Evolutionary conservation across 2,888 invertebrate genomes (phyloP), one percentile per base, ranked within the genome.

Genomic region (Dasysyrphus albostriatus): DNA sequence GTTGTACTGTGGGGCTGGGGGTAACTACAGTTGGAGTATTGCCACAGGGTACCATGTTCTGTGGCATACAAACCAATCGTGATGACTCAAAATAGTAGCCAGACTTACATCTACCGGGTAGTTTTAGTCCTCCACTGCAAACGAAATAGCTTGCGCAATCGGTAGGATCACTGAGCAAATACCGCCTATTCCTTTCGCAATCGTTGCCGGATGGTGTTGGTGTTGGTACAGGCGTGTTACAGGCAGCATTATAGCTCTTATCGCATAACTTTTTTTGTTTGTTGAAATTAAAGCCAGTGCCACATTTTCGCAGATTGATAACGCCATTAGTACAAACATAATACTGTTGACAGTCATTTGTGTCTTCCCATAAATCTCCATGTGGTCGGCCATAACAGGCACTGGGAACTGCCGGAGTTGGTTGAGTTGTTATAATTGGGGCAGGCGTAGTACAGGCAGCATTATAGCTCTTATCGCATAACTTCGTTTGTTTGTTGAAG

Each of bases 71-170:
- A 3, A 29, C 42, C 4, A 3, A 10, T 1, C 0, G 0, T 7
- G 24, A 24, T 0, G 42, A 19, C n/a, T 77, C 59, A 39, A 70
- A 77, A 12, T 19, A 56, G n/a, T 54, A 37, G 2, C 19, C 61
- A 29, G 19, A 9, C 14, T 37, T 10, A 6, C 58, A 59, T 59
- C 19, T 37, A 0, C 16, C 19, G 4, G n/a, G 37, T 3, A 19
- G 2, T 37, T 16, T 16, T 3, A 59, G 3, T 19, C 37, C 73
- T 3, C 37, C 19, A 1, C 8, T 0, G 16, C 73, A 74, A 14
- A 74, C 29, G 10, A 49, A 74, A 19, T 37, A 59, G 5, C 34
- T 5, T 12, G 37, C 10, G 16, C 58, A 59, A 59, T 59, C 58
- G 10, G 34, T 37, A 19, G 58, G 42, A n/a, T 58, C 65, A 5